Evolutionary conservation across 2,113 vertebrate genomes (phyloP).

Genomic region (Sturnus vulgaris): DNA sequence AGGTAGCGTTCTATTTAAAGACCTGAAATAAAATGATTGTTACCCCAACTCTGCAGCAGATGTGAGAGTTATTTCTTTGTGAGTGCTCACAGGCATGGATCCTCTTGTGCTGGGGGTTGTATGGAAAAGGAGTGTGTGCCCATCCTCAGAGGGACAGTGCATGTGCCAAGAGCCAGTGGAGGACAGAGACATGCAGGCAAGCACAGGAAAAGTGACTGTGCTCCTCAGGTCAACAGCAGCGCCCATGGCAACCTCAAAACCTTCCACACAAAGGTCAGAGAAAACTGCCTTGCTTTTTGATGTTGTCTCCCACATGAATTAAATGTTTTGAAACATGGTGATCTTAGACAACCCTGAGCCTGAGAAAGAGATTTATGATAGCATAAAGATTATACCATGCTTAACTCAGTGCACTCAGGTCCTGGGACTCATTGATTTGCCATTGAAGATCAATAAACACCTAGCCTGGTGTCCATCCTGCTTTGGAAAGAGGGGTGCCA

Average conservation of each 20-base stretch:
- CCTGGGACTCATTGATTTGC: not conserved
- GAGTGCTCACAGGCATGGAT: not conserved
- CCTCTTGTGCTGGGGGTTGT: not conserved
- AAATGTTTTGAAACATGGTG: not conserved
- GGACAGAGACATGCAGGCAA: not conserved
- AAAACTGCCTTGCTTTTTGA: not conserved
- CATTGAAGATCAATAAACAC: not conserved
- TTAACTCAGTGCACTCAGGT: not conserved
- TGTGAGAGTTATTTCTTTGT: not conserved
- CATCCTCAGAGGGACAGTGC: not conserved
- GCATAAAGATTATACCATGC: not conserved
- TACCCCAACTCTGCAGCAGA: not conserved
- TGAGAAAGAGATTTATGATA: not conserved
- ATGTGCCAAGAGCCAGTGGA: not conserved
- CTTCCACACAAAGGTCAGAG: not conserved
- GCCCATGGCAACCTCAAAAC: not conserved
- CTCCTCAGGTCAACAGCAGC: not conserved
- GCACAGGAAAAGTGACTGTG: not conserved
- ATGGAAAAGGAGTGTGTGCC: not conserved
- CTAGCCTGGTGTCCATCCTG: not conserved
- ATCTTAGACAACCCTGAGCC: not conserved
- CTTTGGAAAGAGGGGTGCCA: not conserved
- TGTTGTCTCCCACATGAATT: fast-evolving
- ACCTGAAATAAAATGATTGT: not conserved
- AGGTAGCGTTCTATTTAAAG: not conserved